Evolutionary conservation across 64 coral and sea anemone genomes (phyloP).

Genomic region (Pocillopora damicornis): DNA sequence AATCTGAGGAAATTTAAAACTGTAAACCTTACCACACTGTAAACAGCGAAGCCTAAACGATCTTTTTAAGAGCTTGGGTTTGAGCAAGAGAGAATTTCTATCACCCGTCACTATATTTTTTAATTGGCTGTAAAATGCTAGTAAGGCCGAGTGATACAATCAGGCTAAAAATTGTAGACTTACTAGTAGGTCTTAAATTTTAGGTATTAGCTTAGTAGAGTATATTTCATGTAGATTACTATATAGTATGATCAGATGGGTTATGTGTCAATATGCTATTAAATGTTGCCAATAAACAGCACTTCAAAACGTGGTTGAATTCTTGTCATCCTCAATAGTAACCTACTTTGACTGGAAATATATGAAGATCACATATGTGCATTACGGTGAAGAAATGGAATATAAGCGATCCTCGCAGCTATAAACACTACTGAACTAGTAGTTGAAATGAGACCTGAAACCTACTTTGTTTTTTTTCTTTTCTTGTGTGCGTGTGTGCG

Average conservation of each 20-base stretch:
- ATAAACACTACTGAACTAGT: too few relatives aligned
- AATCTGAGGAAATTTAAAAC: too few relatives aligned
- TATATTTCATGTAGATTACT: neutral
- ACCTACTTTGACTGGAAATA: too few relatives aligned
- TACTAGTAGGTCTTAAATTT: neutral
- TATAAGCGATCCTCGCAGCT: too few relatives aligned
- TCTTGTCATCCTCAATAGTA: too few relatives aligned
- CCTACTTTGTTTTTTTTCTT: too few relatives aligned
- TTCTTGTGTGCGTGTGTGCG: too few relatives aligned
- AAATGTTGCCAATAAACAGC: conserved; percentile 1
- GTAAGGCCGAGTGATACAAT: neutral
- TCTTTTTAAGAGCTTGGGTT: conserved; percentile 15
- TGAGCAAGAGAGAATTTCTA: neutral
- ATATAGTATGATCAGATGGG: neutral
- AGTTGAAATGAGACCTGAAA: too few relatives aligned
- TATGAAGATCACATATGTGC: too few relatives aligned
- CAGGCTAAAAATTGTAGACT: neutral
- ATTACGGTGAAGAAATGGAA: too few relatives aligned
- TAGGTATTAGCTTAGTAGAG: neutral
- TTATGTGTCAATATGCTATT: neutral
- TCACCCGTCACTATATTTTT: conserved; percentile 22
- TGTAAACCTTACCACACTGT: too few relatives aligned
- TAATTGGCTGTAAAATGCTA: conserved; percentile 1
- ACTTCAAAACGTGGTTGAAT: too few relatives aligned
- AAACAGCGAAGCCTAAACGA: neutral